phyloP scores from a whole-genome alignment of 2,888 invertebrate species.

The Neria commutata region DNA sequence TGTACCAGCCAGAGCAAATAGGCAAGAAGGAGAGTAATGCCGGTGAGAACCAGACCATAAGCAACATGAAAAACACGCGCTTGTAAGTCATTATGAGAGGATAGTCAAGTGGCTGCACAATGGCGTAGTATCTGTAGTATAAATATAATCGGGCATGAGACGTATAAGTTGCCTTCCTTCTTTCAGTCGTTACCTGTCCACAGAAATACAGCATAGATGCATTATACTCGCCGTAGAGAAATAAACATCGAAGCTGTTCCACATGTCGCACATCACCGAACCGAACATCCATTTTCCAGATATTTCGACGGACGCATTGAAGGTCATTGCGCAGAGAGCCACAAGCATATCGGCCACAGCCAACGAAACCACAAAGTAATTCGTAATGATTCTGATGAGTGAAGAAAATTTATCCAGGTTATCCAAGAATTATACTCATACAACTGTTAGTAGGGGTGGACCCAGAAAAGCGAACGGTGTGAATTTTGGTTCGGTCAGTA shows the following conservation, averaged over 20 bases:
- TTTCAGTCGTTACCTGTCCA: slow-evolving; percentile 67
- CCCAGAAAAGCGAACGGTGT: too few species aligned
- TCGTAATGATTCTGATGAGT: slow-evolving; percentile 77
- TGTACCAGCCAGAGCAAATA: slow-evolving; percentile 95
- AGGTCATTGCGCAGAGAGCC: slow-evolving; percentile 90
- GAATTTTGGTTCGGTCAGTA: too few species aligned
- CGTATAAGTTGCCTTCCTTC: background rate
- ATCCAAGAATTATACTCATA: too few species aligned
- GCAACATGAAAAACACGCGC: slow-evolving; percentile 79
- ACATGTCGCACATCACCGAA: slow-evolving; percentile 89
- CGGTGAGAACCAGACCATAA: slow-evolving; percentile 90
- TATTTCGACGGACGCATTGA: slow-evolving; percentile 86
- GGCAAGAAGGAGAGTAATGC: slow-evolving; percentile 91
- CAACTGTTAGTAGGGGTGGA: too few species aligned
- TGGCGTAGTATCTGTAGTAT: slow-evolving; percentile 77
- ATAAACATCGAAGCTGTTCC: slow-evolving; percentile 93
- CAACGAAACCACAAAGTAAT: slow-evolving; percentile 93
- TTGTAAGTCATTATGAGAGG: slow-evolving; percentile 88
- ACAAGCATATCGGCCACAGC: slow-evolving; percentile 94
- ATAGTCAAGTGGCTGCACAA: slow-evolving; percentile 90
- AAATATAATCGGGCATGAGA: background rate
- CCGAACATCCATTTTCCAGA: slow-evolving; percentile 89
- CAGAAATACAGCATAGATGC: slow-evolving; percentile 92
- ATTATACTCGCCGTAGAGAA: slow-evolving; percentile 91
- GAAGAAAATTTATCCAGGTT: too few species aligned